Evolutionary conservation across 2,888 invertebrate genomes (phyloP).

Genomic region (Nomada hirtipes): DNA sequence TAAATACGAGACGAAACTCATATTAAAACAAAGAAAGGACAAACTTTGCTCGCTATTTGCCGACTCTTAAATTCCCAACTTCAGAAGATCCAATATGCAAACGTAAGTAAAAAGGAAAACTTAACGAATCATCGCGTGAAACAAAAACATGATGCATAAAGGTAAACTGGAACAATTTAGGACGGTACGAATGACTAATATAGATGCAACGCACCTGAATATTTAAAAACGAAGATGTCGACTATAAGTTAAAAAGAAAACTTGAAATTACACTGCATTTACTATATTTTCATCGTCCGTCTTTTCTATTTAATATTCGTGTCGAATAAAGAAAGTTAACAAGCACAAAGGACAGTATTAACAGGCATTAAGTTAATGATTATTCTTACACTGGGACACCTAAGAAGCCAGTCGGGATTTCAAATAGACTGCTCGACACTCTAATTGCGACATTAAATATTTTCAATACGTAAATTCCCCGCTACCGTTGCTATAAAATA

Average conservation of each 20-base stretch:
- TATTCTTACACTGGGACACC: not conserved
- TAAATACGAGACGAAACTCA: too few species aligned
- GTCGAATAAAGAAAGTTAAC: too few species aligned
- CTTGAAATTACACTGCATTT: too few species aligned
- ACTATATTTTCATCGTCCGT: too few species aligned
- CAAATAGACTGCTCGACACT: not conserved
- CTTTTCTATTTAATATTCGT: too few species aligned
- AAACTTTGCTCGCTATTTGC: conserved; percentile 7
- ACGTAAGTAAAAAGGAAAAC: not conserved
- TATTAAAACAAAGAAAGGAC: not conserved
- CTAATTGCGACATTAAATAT: not conserved
- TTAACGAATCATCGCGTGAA: not conserved
- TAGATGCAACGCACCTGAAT: too few species aligned
- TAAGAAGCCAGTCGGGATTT: not conserved
- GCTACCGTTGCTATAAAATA: not conserved
- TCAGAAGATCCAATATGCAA: not conserved
- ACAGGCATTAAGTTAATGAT: not conserved
- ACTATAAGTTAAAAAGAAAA: too few species aligned
- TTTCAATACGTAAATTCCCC: not conserved
- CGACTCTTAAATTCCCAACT: conserved; percentile 1
- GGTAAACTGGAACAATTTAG: too few species aligned
- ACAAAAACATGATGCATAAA: not conserved
- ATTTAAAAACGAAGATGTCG: too few species aligned
- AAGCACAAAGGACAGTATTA: not conserved
- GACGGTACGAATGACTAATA: too few species aligned